These are phyloP conservation scores for Dromococcyx pavoninus DNA, from an alignment of 2,797 vertebrate species.

Conservation along the genomic window DNA sequence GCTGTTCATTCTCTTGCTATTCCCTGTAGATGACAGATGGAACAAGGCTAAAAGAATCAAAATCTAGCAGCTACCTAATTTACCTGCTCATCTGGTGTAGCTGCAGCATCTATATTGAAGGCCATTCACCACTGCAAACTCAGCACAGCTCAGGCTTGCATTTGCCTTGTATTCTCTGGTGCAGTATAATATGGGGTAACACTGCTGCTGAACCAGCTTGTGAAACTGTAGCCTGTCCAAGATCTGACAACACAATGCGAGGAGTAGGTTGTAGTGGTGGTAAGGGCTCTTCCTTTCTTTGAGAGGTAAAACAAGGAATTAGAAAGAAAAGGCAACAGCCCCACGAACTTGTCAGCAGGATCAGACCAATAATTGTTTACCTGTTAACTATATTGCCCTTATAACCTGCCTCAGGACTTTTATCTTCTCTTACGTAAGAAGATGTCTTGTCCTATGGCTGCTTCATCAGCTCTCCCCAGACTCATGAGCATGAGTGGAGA, in stretches of 20 bases:
- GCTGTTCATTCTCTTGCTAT: not conserved
- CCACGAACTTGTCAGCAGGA: not conserved
- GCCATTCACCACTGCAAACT: not conserved
- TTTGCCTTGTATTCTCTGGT: not conserved
- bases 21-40: not conserved
- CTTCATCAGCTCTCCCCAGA: not conserved
- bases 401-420: not conserved
- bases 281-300: not conserved
- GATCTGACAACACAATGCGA: not conserved
- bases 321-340: not conserved
- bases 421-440: not conserved
- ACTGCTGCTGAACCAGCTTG: accelerated
- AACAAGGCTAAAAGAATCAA: not conserved
- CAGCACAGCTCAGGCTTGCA: not conserved
- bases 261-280: not conserved
- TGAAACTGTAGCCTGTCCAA: not conserved
- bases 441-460: not conserved
- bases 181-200: not conserved
- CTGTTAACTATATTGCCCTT: not conserved
- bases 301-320: not conserved
- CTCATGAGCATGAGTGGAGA: not conserved
- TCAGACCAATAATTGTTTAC: not conserved
- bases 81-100: not conserved
- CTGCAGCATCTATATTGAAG: not conserved
- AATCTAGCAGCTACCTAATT: not conserved